phyloP scores from a whole-genome alignment of 2,797 vertebrate species.

The Hemibagrus guttatus region DNA sequence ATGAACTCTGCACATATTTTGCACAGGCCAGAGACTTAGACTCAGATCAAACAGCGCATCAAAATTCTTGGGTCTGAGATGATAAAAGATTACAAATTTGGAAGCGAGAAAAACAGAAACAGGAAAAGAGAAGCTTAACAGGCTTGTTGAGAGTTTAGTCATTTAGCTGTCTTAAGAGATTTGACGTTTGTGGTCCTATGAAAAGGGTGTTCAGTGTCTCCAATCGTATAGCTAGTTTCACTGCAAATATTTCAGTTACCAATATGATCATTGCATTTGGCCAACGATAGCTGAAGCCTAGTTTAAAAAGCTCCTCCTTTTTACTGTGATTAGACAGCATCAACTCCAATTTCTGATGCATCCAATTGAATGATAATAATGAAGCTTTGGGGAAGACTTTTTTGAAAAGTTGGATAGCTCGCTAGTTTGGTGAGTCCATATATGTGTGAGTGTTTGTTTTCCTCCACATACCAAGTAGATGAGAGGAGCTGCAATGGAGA shows the following conservation, averaged over 20 bases:
- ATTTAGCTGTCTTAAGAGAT: slow-evolving; percentile 1
- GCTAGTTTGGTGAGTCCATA: not conserved
- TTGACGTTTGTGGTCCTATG: not conserved
- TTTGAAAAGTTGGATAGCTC: not conserved
- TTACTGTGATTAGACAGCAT: not conserved
- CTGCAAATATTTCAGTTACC: not conserved
- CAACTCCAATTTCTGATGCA: not conserved
- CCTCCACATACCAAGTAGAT: not conserved
- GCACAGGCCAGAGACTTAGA: not conserved
- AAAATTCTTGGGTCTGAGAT: not conserved
- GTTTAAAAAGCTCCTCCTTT: not conserved
- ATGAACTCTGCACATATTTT: not conserved
- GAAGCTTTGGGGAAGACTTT: not conserved
- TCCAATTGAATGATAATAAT: not conserved
- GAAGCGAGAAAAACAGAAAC: not conserved
- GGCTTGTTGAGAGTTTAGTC: not conserved
- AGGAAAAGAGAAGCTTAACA: too few species aligned
- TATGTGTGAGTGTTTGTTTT: not conserved
- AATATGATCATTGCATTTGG: not conserved
- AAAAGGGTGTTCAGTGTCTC: not conserved
- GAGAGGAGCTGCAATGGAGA: not conserved
- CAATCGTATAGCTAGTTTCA: not conserved
- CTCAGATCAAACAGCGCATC: not conserved
- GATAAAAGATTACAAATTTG: not conserved
- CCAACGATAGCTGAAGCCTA: not conserved